phyloP scores from a whole-genome alignment of 2,113 vertebrate genomes.

The Plestiodon gilberti region DNA sequence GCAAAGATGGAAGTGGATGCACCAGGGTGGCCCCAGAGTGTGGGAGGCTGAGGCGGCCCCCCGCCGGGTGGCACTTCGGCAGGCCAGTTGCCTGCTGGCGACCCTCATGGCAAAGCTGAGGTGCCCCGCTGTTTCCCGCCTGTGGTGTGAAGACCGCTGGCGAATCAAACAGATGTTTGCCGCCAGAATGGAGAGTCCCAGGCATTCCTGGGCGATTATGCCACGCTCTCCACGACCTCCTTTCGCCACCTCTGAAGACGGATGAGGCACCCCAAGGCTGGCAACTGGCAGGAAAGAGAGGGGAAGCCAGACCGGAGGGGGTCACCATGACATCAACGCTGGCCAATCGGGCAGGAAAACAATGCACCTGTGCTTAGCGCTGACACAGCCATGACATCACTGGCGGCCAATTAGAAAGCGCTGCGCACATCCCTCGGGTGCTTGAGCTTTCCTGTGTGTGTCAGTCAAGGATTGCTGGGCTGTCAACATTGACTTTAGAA shows the following conservation, averaged over 20 bases:
- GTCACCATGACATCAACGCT: not conserved
- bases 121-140: not conserved
- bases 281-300: not conserved
- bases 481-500: too few species aligned
- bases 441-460: not conserved
- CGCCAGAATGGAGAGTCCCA: not conserved
- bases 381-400: not conserved
- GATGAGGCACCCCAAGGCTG: not conserved
- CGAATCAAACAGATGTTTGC: not conserved
- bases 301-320: not conserved
- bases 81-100: not conserved
- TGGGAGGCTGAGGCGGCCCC: not conserved
- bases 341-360: not conserved
- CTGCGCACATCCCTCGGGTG: not conserved
- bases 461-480: not conserved
- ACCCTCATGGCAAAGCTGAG: not conserved
- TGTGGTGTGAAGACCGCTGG: not conserved
- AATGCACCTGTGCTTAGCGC: not conserved
- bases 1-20: not conserved
- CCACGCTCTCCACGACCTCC: not conserved
- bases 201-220: constrained; percentile 11
- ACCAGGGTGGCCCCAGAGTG: not conserved
- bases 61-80: not conserved
- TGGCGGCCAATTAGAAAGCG: not conserved
- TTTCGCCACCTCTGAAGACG: not conserved